Conservation (phyloP, 2,888 invertebrate species). For the Epirrita christyi region DNA sequence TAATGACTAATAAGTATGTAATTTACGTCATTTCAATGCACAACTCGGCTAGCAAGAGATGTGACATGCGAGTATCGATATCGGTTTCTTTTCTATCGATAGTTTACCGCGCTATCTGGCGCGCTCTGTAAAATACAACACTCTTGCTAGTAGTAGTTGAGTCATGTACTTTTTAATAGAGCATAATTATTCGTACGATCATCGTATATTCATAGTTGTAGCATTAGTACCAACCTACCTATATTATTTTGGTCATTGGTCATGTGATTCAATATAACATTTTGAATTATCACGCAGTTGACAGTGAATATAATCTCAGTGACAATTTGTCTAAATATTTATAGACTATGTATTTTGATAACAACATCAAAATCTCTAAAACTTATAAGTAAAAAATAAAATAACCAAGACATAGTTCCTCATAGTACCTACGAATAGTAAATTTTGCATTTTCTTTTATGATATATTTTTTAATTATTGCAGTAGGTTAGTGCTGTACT, state of each 20-base stretch:
- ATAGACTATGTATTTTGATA: constrained; percentile 80
- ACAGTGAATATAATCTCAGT: constrained; percentile 66
- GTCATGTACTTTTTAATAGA: constrained; percentile 35
- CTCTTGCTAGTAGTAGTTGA: constrained; percentile 38
- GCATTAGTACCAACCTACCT: constrained; percentile 51
- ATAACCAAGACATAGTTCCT: constrained; percentile 83
- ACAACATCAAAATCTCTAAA: constrained; percentile 75
- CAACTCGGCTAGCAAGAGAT: constrained; percentile 40
- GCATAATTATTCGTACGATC: constrained; percentile 47
- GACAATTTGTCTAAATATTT: constrained; percentile 62
- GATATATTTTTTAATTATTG: constrained; percentile 71
- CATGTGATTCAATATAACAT: constrained; percentile 41
- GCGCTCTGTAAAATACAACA: constrained; percentile 27
- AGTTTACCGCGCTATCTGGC: constrained; percentile 13
- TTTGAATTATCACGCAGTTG: constrained; percentile 38
- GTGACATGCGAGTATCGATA: constrained; percentile 39
- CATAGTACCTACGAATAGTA: constrained; percentile 84
- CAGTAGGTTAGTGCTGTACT: constrained; percentile 79
- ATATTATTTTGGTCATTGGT: constrained; percentile 53
- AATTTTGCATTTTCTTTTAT: constrained; percentile 80
- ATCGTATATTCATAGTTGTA: constrained; percentile 52
- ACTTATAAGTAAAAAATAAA: constrained; percentile 60
- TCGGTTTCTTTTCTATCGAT: constrained; percentile 10
- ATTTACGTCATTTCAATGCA: constrained; percentile 46
- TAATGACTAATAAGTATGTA: constrained; percentile 53